Evolutionary conservation across 2,888 invertebrate species (phyloP).

Genomic region (Acrocyrtus sp.): DNA sequence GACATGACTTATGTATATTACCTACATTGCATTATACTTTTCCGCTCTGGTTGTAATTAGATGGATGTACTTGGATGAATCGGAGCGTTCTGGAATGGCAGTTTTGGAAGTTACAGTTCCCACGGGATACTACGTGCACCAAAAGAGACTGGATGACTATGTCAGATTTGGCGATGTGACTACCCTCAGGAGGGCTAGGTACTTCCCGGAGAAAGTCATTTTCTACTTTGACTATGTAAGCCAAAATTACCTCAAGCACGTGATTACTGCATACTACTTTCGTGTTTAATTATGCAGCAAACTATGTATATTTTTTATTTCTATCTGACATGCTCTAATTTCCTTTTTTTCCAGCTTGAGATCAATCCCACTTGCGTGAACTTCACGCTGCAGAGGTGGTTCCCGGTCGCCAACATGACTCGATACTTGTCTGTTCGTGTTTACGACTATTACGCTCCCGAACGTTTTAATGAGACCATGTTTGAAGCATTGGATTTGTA

Average conservation of each 20-base stretch:
- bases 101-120: slow-evolving; percentile 88
- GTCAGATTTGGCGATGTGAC: slow-evolving; percentile 81
- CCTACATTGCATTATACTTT: too few relatives aligned
- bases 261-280: slow-evolving; percentile 1
- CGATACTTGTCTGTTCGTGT: slow-evolving; percentile 88
- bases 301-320: too few relatives aligned
- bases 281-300: neutral
- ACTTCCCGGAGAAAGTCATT: slow-evolving; percentile 81
- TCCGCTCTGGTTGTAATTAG: too few relatives aligned
- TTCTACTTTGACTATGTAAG: slow-evolving; percentile 95
- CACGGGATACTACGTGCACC: slow-evolving; percentile 91
- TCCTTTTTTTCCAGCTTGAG: slow-evolving; percentile 75
- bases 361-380: slow-evolving; percentile 87
- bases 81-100: slow-evolving; percentile 86
- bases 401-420: slow-evolving; percentile 96
- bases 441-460: slow-evolving; percentile 97
- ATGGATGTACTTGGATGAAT: slow-evolving; percentile 82
- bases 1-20: slow-evolving; percentile 29
- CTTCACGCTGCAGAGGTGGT: slow-evolving; percentile 94
- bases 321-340: slow-evolving; percentile 37
- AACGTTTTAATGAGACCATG: slow-evolving; percentile 91
- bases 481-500: slow-evolving; percentile 88
- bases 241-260: slow-evolving; percentile 63
- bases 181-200: slow-evolving; percentile 86
- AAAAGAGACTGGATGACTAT: slow-evolving; percentile 87